Evolutionary conservation across 2,797 vertebrate genomes (phyloP).

Genomic region (Gymnoscopelus braueri): DNA sequence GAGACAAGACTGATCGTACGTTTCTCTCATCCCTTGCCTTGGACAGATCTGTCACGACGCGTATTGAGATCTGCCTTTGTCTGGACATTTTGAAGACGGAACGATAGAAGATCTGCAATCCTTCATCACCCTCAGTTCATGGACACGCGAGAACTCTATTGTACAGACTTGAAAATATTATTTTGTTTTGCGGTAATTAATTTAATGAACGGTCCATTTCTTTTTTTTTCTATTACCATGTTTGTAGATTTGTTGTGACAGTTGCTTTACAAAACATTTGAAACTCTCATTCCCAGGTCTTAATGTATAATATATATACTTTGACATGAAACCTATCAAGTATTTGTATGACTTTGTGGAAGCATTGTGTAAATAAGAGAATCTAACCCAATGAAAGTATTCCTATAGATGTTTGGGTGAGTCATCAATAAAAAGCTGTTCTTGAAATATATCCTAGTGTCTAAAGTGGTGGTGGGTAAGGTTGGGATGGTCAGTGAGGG

Average conservation of each 20-base stretch:
- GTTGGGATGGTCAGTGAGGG: no score
- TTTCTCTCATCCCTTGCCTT: slow-evolving; percentile 59
- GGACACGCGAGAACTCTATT: slow-evolving; percentile 58
- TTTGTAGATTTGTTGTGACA: slow-evolving; percentile 85
- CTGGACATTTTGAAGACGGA: slow-evolving; percentile 39
- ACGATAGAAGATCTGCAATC: slow-evolving; percentile 51
- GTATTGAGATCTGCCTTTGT: slow-evolving; percentile 46
- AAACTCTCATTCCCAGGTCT: slow-evolving; percentile 61
- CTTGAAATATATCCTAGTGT: slow-evolving; percentile 60
- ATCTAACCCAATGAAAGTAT: slow-evolving; percentile 72
- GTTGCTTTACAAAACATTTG: slow-evolving; percentile 78
- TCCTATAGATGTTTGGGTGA: slow-evolving; percentile 75
- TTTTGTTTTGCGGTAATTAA: slow-evolving; percentile 74
- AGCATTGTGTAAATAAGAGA: slow-evolving; percentile 79
- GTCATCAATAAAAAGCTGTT: slow-evolving; percentile 75
- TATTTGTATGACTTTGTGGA: slow-evolving; percentile 81
- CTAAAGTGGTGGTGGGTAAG: no score
- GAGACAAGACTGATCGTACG: slow-evolving; percentile 61
- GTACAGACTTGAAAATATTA: slow-evolving; percentile 76
- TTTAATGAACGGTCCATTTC: slow-evolving; percentile 54
- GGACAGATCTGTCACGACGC: slow-evolving; percentile 42
- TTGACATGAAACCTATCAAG: slow-evolving; percentile 77
- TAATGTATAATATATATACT: slow-evolving; percentile 80
- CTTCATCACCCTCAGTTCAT: slow-evolving; percentile 40
- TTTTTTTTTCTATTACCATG: slow-evolving; percentile 72